phyloP scores from a whole-genome alignment of 2,888 invertebrate genomes.

The Ecliptopera silaceata region DNA sequence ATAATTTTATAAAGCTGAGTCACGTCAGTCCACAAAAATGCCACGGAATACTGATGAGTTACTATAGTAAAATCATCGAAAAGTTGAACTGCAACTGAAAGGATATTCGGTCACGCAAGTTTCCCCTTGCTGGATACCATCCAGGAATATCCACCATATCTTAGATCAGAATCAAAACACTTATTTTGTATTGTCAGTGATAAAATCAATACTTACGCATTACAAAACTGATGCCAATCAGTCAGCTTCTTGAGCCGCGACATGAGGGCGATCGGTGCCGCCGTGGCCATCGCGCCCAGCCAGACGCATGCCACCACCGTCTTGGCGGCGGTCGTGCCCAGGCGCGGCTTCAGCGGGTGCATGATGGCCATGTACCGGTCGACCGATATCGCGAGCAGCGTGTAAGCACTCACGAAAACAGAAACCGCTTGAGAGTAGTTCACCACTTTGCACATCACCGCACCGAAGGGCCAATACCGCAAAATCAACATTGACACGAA shows the following conservation, averaged over 20 bases:
- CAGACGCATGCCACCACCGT: conserved; percentile 88
- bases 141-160: background rate
- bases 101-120: too few species aligned
- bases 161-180: too few species aligned
- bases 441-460: conserved; percentile 90
- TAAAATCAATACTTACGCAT: conserved; percentile 83
- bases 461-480: conserved; percentile 95
- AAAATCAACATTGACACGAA: conserved; percentile 91
- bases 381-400: conserved; percentile 94
- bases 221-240: conserved; percentile 84
- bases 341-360: conserved; percentile 91
- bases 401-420: conserved; percentile 94
- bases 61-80: too few species aligned
- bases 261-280: conserved; percentile 91
- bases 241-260: conserved; percentile 86
- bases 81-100: too few species aligned
- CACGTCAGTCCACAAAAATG: too few species aligned
- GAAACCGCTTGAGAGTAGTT: conserved; percentile 92
- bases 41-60: too few species aligned
- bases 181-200: too few species aligned
- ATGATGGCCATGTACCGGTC: conserved; percentile 96
- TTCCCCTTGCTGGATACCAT: too few species aligned
- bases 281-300: conserved; percentile 89
- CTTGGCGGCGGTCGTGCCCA: conserved; percentile 88
- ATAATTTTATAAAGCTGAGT: too few species aligned